phyloP scores from a whole-genome alignment of 2,888 invertebrate genomes.

The Heterodera filipjevi region DNA sequence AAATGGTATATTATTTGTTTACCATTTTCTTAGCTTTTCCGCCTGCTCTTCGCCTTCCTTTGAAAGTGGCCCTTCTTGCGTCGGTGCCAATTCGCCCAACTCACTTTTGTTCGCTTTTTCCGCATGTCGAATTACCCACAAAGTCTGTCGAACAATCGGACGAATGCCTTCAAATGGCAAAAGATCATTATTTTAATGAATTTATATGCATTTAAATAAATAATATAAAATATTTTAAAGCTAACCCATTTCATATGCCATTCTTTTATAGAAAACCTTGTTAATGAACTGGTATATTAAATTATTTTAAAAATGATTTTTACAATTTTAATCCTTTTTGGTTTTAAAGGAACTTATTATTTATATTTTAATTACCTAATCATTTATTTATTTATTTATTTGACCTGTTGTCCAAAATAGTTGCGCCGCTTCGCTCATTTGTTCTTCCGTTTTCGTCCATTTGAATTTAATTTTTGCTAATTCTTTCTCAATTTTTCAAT shows the following conservation, averaged over 20 bases:
- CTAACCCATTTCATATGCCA: too few species aligned
- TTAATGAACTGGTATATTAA: too few species aligned
- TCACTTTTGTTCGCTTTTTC: conserved; percentile 38
- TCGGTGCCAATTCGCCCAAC: conserved; percentile 34
- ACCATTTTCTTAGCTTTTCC: conserved; percentile 46
- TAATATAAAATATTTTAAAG: too few species aligned
- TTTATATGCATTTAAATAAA: too few species aligned
- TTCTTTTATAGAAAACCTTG: too few species aligned
- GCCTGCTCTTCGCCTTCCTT: conserved; percentile 54
- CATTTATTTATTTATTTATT: neutral
- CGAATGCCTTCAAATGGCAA: neutral
- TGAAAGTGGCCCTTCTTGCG: conserved; percentile 57
- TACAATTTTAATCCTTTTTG: too few species aligned
- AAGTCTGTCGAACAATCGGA: conserved; percentile 34
- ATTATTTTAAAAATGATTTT: too few species aligned
- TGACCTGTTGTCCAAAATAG: neutral
- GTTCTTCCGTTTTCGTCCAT: neutral
- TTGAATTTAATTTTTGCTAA: neutral
- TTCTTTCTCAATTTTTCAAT: neutral
- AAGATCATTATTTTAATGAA: too few species aligned
- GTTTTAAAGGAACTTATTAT: too few species aligned
- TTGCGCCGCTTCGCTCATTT: neutral
- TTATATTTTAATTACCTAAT: too few species aligned
- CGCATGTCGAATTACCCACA: conserved; percentile 60
- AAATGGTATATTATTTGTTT: too few species aligned